A percentile compares a stretch with the other conserved stretches of the same genome.
Evolutionary conservation across 2,797 vertebrate species (phyloP).

Genomic region (Dendrocincla tyrannina): DNA sequence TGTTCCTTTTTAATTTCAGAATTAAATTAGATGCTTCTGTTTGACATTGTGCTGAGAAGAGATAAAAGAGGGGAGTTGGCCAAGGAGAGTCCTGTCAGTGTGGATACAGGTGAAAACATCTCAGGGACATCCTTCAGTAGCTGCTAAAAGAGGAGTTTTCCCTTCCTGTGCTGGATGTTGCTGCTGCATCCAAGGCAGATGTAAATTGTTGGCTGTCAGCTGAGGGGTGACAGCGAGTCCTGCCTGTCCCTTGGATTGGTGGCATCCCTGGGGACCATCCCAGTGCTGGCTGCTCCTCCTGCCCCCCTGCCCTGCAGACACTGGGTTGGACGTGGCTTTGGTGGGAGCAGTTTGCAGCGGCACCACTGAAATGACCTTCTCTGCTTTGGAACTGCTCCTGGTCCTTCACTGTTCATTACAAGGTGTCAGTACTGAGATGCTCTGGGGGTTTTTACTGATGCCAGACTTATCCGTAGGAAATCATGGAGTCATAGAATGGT

Average conservation of each 20-base stretch:
- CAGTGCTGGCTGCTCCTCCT: neutral
- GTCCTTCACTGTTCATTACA: neutral
- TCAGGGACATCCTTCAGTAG: neutral
- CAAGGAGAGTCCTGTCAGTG: neutral
- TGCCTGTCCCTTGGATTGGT: neutral
- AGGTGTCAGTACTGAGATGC: neutral
- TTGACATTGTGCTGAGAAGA: neutral
- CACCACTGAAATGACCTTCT: neutral
- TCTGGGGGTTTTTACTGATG: neutral
- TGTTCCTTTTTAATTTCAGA: neutral
- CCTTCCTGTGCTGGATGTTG: neutral
- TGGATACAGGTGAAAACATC: neutral
- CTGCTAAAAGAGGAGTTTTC: neutral
- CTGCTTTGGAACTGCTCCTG: neutral
- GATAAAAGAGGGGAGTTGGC: neutral
- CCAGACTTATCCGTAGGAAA: neutral
- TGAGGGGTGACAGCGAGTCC: rapidly evolving
- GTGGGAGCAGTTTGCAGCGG: neutral
- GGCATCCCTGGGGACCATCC: rapidly evolving
- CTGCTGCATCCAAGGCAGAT: neutral
- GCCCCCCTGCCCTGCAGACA: neutral
- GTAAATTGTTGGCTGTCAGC: neutral
- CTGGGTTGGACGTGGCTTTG: rapidly evolving
- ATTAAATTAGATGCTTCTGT: neutral
- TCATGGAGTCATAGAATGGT: neutral